Evolutionary conservation across 2,888 invertebrate species (phyloP), one percentile per base, ranked within the genome.

Genomic region (Creontiades dilutus): DNA sequence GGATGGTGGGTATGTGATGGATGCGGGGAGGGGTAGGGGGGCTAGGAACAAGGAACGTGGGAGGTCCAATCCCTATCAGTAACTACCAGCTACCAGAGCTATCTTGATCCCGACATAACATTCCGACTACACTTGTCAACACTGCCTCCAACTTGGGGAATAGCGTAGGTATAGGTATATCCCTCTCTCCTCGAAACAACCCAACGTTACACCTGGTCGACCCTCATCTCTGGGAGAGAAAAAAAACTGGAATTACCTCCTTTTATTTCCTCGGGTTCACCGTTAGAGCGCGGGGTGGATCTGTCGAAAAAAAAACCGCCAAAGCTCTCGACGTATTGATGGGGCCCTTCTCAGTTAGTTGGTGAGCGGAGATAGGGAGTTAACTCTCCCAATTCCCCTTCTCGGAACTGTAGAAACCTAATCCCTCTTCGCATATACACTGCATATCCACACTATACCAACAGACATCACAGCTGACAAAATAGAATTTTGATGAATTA

Each of bases 51-150:
- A 78, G 78, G 78, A 78, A 78, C 78, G 78, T 78, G 78, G 78
- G 78, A 78, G 78, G 78, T 78, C 78, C 78, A 47, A 78, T 78
- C 78, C 78, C 78, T 78, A 78, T 78, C 78, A 78, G 78, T 78
- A 78, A 78, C 78, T 47, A 78, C 78, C 78, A 78, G 78, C 78
- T 78, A 78, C 78, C 78, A 47, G 78, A 19, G n/a, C 46, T 78
- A 78, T 78, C 78, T 78, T 78, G 78, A 78, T 78, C 47, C 78
- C 37, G 47, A 78, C 78, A 78, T 78, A 78, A 46, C 78, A 78
- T 78, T 78, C 78, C 78, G 78, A 47, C 37, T 78, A 78, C 78
- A 78, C 46, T 78, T 78, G 78, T 47, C 78, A 78, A 78, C 78
- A 78, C 47, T 78, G 78, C 78, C 46, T 47, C 78, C 78, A 46